These are phyloP conservation scores for Datnioides undecimradiatus DNA, from an alignment of 2,113 vertebrate genomes.

Conservation along the genomic window DNA sequence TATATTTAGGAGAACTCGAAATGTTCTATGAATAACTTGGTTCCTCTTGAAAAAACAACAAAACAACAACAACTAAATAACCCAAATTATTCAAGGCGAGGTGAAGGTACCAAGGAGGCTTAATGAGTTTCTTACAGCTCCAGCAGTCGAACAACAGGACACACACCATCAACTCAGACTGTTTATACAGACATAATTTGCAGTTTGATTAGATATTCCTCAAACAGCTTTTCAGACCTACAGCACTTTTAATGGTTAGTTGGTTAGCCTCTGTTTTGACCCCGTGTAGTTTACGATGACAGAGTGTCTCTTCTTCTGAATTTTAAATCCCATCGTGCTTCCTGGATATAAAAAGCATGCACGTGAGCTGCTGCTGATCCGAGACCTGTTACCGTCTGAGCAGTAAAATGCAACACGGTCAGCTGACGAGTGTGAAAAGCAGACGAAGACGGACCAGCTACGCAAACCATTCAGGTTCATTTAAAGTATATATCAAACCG, in stretches of 20 bases:
- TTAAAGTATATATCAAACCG: no score
- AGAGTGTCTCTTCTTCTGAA: background rate
- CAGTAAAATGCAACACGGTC: background rate
- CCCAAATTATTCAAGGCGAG: background rate
- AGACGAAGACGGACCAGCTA: no score
- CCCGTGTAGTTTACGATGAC: background rate
- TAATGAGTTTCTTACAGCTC: slow-evolving; percentile 31
- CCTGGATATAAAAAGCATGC: background rate
- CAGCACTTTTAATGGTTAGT: background rate
- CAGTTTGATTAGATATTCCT: slow-evolving; percentile 12
- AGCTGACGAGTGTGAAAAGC: no score
- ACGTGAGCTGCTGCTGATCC: background rate
- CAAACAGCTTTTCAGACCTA: background rate
- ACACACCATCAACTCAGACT: slow-evolving; percentile 20
- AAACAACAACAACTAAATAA: slow-evolving; percentile 6
- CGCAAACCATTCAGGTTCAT: no score
- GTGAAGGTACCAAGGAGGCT: background rate
- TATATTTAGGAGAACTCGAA: background rate
- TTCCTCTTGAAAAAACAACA: slow-evolving; percentile 12
- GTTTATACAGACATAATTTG: slow-evolving; percentile 21
- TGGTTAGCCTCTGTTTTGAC: background rate
- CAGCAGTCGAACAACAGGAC: slow-evolving; percentile 9
- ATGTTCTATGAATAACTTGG: background rate
- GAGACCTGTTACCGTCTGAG: background rate
- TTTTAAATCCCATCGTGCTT: background rate